Evolutionary conservation across 2,888 invertebrate species (phyloP).

Genomic region (Caenorhabditis becei): DNA sequence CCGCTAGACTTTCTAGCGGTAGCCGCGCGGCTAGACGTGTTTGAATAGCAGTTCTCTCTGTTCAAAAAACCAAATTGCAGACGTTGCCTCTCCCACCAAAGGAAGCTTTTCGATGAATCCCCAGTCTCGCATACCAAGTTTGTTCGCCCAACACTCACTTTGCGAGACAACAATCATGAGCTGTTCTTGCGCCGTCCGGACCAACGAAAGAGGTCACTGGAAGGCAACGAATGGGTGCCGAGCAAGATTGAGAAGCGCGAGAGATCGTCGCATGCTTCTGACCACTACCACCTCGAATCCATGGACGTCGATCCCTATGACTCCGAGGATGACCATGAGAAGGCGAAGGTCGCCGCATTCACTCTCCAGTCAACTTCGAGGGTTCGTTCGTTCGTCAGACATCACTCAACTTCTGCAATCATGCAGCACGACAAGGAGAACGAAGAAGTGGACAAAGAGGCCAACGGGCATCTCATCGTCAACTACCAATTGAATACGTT

Average conservation of each 20-base stretch:
- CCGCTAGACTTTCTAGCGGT: no score
- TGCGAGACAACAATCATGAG: not conserved
- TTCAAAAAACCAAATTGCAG: no score
- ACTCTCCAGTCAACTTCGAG: not conserved
- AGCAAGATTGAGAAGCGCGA: not conserved
- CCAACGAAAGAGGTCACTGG: slow-evolving; percentile 5
- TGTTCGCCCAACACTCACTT: slow-evolving; percentile 10
- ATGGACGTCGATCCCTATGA: slow-evolving; percentile 12
- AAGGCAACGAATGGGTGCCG: not conserved
- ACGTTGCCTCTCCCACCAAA: no score
- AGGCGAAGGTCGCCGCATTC: no score
- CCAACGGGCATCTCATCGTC: not conserved
- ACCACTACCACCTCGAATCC: slow-evolving; percentile 21
- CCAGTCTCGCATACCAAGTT: slow-evolving; percentile 27
- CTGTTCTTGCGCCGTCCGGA: not conserved
- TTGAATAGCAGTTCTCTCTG: no score
- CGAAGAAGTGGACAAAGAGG: not conserved
- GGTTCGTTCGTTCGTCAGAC: no score
- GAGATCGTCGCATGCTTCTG: not conserved
- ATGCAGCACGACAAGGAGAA: not conserved
- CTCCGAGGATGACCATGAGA: not conserved
- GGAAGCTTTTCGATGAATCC: slow-evolving; percentile 41
- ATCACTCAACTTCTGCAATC: not conserved
- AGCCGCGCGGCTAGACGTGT: no score
- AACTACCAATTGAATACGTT: slow-evolving; percentile 48